phyloP scores from a whole-genome alignment of 2,888 invertebrate genomes.

The Microplitis manilae region DNA sequence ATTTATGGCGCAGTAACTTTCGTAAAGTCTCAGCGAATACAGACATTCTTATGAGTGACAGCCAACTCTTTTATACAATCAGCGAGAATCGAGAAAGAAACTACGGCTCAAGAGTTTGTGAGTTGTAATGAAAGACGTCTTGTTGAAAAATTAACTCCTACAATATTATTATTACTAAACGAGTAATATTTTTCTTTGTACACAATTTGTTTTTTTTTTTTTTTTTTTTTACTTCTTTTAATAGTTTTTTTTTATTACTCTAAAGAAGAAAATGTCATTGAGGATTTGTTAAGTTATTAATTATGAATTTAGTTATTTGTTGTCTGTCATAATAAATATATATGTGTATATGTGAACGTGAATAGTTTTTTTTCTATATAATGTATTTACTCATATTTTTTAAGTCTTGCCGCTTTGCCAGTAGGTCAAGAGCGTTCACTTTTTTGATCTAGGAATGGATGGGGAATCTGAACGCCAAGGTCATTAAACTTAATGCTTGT shows the following conservation, averaged over 20 bases:
- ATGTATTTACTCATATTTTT: not conserved
- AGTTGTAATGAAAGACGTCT: not conserved
- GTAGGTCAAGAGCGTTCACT: conserved; percentile 13
- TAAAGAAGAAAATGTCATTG: not conserved
- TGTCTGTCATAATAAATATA: not conserved
- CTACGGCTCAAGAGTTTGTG: not conserved
- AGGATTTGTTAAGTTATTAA: not conserved
- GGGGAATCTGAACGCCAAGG: not conserved
- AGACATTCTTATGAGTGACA: conserved; percentile 2
- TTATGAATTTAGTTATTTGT: not conserved
- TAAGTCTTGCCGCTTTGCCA: not conserved
- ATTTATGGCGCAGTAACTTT: conserved; percentile 1
- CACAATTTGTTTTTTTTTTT: not conserved
- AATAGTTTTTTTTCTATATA: not conserved
- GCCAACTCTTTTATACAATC: conserved; percentile 23
- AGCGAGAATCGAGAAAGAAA: not conserved
- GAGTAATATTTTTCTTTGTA: not conserved
- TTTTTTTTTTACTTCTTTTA: not conserved
- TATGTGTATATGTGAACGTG: not conserved
- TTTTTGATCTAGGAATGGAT: not conserved
- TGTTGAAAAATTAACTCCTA: not conserved
- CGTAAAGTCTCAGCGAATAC: conserved; percentile 7
- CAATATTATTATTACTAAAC: not conserved
- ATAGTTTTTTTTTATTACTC: too few species aligned
- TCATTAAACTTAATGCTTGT: not conserved